Conservation (phyloP, 2,113 vertebrate species). For the Ondatra zibethicus region DNA sequence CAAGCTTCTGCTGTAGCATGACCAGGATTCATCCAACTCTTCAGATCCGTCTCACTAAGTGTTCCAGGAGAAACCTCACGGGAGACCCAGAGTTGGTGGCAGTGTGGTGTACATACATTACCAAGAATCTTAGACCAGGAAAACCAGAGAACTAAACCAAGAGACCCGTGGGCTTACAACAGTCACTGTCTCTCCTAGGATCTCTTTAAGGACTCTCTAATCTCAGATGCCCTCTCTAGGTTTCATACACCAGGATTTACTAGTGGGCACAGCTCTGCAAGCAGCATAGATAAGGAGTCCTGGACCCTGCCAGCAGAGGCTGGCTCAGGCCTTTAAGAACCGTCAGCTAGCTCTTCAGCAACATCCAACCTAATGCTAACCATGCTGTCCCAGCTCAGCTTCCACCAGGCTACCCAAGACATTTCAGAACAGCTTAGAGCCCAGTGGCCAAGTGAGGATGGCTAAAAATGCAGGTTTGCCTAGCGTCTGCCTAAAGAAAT, state of each 20-base stretch:
- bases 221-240: not conserved
- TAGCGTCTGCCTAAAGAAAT: not conserved
- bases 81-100: not conserved
- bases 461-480: not conserved
- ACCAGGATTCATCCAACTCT: not conserved
- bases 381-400: no score
- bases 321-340: not conserved
- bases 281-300: not conserved
- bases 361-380: not conserved
- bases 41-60: not conserved
- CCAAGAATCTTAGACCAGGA: not conserved
- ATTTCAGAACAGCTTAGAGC: not conserved
- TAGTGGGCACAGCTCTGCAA: not conserved
- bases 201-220: not conserved
- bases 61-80: not conserved
- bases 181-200: not conserved
- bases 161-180: not conserved
- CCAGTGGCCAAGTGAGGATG: not conserved
- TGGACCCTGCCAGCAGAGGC: not conserved
- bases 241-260: not conserved
- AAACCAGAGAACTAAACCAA: not conserved
- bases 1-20: not conserved
- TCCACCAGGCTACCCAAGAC: not conserved
- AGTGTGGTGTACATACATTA: not conserved
- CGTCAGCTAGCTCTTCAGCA: not conserved